phyloP scores from a whole-genome alignment of 1,140 invertebrate species.

The Leucophenga varia region DNA sequence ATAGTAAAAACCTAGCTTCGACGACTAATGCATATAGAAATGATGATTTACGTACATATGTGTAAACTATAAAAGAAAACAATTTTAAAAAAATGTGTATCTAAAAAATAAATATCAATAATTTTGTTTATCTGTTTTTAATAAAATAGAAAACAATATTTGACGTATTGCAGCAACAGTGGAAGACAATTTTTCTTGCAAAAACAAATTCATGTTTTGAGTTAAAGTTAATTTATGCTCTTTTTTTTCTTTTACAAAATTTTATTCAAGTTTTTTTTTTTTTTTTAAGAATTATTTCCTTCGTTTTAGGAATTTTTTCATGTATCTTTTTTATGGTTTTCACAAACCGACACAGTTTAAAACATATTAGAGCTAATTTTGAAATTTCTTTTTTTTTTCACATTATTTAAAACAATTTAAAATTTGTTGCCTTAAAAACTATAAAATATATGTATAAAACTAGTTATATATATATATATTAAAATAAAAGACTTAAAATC shows the following conservation, averaged over 20 bases:
- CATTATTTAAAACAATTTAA: not conserved
- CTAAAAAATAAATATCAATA: conserved; percentile 5
- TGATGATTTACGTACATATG: not conserved
- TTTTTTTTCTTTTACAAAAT: conserved; percentile 15
- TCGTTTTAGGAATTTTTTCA: conserved; percentile 16
- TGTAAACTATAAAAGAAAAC: not conserved
- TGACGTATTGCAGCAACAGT: conserved; percentile 53
- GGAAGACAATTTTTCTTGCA: conserved; percentile 37
- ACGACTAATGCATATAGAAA: not conserved
- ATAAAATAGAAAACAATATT: conserved; percentile 21
- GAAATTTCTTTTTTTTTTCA: conserved; percentile 21
- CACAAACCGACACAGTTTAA: no score
- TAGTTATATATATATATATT: no score
- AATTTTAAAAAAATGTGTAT: not conserved
- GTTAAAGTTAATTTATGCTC: no score
- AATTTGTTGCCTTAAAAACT: no score
- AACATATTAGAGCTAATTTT: no score
- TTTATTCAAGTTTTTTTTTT: conserved; percentile 12
- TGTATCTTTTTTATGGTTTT: no score
- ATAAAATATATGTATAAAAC: not conserved
- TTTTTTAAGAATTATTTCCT: conserved; percentile 15
- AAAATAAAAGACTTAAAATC: no score
- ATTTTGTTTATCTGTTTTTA: conserved; percentile 6
- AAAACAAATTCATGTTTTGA: not conserved
- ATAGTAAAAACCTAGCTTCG: not conserved